Base-by-base conservation (phyloP, 1,140 invertebrate genomes). In the Sinonovacula constricta region DNA sequence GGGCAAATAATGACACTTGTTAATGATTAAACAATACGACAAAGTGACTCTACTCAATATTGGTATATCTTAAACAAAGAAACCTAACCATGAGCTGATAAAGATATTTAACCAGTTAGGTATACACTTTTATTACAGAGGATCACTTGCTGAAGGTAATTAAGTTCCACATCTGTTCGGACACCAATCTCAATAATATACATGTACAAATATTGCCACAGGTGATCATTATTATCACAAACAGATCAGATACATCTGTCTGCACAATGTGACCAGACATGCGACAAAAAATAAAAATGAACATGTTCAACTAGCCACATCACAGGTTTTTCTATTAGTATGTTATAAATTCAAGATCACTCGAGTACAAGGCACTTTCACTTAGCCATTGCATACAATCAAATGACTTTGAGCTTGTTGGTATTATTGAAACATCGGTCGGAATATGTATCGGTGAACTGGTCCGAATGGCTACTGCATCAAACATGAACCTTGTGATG, bases 371-470 rank as follows among this genome's bases (percentile, higher is more conserved):
- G 22, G 30, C 68, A 34, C 33, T 70, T 22, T 56, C 54, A 3
- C 2, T 56, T 15, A 53, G 51, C n/a, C 51, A 70, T 34, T 70
- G 12, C 28, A 72, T 60, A 5, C 3, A 7, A 18, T 45, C 69
- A 39, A 72, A 72, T 45, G 36, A 72, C 24, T 60, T 62, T 39
- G 56, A 72, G 18, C 7, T 72, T 45, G 34, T 72, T 28, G 34
- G 56, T 30, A 7, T 72, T 18, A 72, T 57, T 60, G 69, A 72
- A 72, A 72, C 69, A 14, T 72, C 56, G 69, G 34, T 72, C 18
- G 54, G 57, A 3, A 60, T 53, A n/a, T 60, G 56, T 26, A 36
- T 72, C 30, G 39, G 36, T 51, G 70, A 74, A 63, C 59, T 74
- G 1, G 36, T 74, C 4, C 70, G 57, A 33, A 18, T 53, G 36